Percentiles rank a stretch among this genome's conserved stretches.
Evolutionary conservation across 2,797 vertebrate species (phyloP).

Genomic region (Gorsachius magnificus): DNA sequence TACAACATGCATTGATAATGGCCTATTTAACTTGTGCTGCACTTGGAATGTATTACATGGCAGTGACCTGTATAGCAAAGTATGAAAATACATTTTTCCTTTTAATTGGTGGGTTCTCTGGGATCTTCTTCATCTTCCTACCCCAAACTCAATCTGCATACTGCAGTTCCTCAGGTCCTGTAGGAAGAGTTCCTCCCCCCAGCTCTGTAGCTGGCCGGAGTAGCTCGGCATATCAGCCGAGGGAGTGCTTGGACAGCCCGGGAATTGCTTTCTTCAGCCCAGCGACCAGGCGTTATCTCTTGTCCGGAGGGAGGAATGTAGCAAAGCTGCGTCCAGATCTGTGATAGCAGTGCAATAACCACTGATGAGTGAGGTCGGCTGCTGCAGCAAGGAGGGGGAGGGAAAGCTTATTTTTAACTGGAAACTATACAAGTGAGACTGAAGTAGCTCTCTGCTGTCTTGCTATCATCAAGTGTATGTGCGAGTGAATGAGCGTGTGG

Average conservation of each 20-base stretch:
- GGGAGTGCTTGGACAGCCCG: not conserved
- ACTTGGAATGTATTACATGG: not conserved
- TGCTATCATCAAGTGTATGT: not conserved
- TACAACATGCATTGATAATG: not conserved
- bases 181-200: not conserved
- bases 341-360: not conserved
- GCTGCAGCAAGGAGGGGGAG: slow-evolving; percentile 27
- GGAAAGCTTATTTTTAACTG: slow-evolving; percentile 26
- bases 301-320: not conserved
- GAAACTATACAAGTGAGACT: not conserved
- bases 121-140: not conserved
- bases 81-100: not conserved
- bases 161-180: not conserved
- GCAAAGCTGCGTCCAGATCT: not conserved
- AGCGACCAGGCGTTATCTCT: not conserved
- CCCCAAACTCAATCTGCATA: not conserved
- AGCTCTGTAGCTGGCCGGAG: not conserved
- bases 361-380: not conserved
- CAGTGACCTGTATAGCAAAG: not conserved
- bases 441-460: not conserved
- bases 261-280: not conserved
- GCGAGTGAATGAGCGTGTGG: not conserved
- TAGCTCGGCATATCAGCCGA: not conserved
- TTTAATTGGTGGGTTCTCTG: not conserved
- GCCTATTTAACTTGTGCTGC: not conserved